Conservation (phyloP, 2,113 vertebrate genomes). For the Catharus fuscescens region DNA sequence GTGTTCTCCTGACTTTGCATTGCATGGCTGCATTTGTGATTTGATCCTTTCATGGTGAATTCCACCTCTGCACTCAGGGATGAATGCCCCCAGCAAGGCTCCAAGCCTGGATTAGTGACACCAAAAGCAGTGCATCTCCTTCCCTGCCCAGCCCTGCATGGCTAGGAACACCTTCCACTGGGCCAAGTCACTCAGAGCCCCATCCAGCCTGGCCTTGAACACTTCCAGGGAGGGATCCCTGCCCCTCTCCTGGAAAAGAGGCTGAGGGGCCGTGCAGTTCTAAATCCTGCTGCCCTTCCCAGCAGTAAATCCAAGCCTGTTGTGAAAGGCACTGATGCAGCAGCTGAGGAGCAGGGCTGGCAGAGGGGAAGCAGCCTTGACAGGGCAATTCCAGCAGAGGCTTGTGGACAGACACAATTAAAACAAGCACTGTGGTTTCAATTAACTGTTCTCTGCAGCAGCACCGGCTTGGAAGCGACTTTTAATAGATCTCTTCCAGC, state of each 20-base stretch:
- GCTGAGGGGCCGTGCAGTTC: background rate
- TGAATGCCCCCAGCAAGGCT: background rate
- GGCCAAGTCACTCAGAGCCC: background rate
- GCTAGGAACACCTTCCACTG: background rate
- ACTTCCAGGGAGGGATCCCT: background rate
- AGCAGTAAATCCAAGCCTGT: background rate
- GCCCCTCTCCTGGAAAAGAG: background rate
- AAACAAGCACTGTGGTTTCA: slow-evolving; percentile 62
- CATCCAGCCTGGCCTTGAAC: background rate
- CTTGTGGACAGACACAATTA: slow-evolving; percentile 54
- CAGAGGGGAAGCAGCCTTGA: background rate
- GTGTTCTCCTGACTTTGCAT: background rate
- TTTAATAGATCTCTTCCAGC: slow-evolving; percentile 72
- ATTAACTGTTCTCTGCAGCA: slow-evolving; percentile 63
- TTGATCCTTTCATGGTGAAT: rapidly evolving
- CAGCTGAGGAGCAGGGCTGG: background rate
- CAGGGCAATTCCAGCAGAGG: slow-evolving; percentile 11
- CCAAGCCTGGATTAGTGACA: background rate
- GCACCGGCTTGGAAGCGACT: slow-evolving; percentile 38
- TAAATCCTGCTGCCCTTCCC: background rate
- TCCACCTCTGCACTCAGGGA: background rate
- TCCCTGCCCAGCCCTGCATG: rapidly evolving
- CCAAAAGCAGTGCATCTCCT: background rate
- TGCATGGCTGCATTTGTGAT: background rate
- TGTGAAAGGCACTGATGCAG: background rate